Evolutionary conservation across 2,113 vertebrate species (phyloP), one percentile per base, ranked within the genome.

Genomic region (Melospiza melodia): DNA sequence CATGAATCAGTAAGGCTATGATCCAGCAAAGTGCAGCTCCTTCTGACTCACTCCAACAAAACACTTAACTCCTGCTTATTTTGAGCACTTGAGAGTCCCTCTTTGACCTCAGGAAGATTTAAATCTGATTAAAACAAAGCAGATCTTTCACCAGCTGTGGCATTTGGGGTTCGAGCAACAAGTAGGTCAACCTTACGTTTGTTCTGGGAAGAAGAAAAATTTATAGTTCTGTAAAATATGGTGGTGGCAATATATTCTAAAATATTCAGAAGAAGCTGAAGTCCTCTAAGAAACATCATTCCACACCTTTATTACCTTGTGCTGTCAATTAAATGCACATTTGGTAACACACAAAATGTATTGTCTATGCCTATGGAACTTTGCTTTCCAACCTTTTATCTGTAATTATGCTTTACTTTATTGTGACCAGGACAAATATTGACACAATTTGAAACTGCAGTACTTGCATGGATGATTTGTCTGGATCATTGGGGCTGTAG

Each of bases 81-180:
- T 23, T 71, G 77, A 94, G 84, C 67, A 74, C 62, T 79, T 66
- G 55, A 94, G 90, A 90, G 51, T 73, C 90, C 82, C 48, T 84
- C 71, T 91, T 83, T 91, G 79, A 94, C 96, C 75, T 74, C 84
- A 44, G 48, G 9, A 86, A 95, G 90, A 74, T 55, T 90, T 90
- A 86, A 93, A 46, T 15, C 12, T 77, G 94, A 94, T 94, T 97
- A 95, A 95, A 95, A 73, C 2, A 3, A 94, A 93, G 27, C 2
- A 0, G 28, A 20, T 52, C 67, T 83, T 84, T 63, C 86, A 87
- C 82, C 30, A 37, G 63, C 43, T 3, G 0, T 51, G 71, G 27
- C 87, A 79, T 69, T 31, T 83, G 33, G 33, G 35, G 35, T 43
- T 80, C 0, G 0, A 82, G 37, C 24, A 87, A 77, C 7, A 15